Base-by-base conservation (phyloP, 2,888 invertebrate species). In the Tolmerus cingulatus region DNA sequence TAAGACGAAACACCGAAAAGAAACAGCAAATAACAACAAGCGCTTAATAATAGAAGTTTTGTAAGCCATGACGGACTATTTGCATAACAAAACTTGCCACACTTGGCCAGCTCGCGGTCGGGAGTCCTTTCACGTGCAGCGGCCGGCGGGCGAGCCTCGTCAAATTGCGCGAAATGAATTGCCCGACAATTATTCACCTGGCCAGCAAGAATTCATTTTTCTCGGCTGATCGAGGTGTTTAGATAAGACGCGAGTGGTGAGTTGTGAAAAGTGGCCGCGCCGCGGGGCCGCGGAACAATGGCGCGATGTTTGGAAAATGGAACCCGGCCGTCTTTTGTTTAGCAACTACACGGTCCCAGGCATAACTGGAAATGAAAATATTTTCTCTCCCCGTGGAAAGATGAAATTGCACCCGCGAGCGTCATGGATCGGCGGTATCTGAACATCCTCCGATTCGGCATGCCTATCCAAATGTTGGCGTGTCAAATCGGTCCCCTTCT, bases 11-110 rank as follows among this genome's bases (percentile, higher is more conserved):
- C 74, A 74, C 57, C 46, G 85, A 85, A 85, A 74, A 74, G 74
- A 85, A 85, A 74, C 43, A 74, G 85, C 85, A 85, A 85, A 85
- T 85, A 85, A 85, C 74, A 85, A 85, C 85, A 85, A 85, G 74
- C 37, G 85, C 85, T 85, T 85, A 85, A 85, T 85, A 85, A 85
- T 74, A 85, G 74, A 43, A 85, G 85, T 85, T 85, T 85, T 85
- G 85, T 85, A 85, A 85, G 74, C 85, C 85, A 85, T 85, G 85
- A 85, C 85, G 74, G 82, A 85, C 46, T 85, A 85, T 85, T 85
- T 85, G 85, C 85, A 85, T 85, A 85, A 85, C 85, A 85, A 85
- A 85, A 85, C 85, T 85, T 74, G 74, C 85, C 74, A 85, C 85
- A 85, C 85, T 85, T 51, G 85, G 85, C 85, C 74, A 46, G 5